These are phyloP conservation scores for Darevskia nairensis DNA, from an alignment of 2,797 vertebrate species.

Conservation along the genomic window DNA sequence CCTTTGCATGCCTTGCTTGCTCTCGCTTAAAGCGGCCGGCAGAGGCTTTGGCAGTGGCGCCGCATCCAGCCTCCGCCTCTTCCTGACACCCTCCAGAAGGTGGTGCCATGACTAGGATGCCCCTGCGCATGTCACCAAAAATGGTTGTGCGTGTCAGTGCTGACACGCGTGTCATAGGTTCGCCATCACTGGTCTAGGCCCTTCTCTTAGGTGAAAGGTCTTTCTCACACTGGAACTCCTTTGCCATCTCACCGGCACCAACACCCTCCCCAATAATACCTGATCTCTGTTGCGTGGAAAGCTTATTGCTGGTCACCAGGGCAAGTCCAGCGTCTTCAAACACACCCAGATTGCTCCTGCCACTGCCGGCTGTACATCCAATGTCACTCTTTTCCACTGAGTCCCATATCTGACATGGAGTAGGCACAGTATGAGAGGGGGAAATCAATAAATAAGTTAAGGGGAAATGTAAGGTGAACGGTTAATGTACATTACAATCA, in stretches of 20 bases:
- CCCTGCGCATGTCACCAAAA: too few relatives aligned
- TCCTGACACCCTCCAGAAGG: too few relatives aligned
- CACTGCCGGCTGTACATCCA: slow-evolving; percentile 87
- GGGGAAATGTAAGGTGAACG: too few relatives aligned
- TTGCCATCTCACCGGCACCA: not conserved
- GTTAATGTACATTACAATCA: too few relatives aligned
- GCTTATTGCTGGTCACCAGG: slow-evolving; percentile 69
- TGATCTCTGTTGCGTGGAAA: slow-evolving; percentile 72
- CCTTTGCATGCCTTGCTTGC: too few relatives aligned
- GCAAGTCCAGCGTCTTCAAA: slow-evolving; percentile 87
- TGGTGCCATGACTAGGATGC: too few relatives aligned
- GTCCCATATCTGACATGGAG: slow-evolving; percentile 85
- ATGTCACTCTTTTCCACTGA: slow-evolving; percentile 84
- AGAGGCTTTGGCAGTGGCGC: too few relatives aligned
- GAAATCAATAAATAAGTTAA: not conserved
- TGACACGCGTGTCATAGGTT: too few relatives aligned
- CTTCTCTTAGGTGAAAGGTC: not conserved
- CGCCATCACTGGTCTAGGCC: too few relatives aligned
- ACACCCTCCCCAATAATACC: slow-evolving; percentile 62
- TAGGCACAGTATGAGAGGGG: not conserved
- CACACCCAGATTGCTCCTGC: slow-evolving; percentile 80
- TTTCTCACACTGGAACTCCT: not conserved
- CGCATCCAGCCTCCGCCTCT: too few relatives aligned
- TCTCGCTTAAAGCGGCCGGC: too few relatives aligned
- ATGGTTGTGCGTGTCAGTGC: too few relatives aligned